These are phyloP conservation scores for Orchestia grillus DNA, from an alignment of 1,140 invertebrate species.

Conservation along the genomic window DNA sequence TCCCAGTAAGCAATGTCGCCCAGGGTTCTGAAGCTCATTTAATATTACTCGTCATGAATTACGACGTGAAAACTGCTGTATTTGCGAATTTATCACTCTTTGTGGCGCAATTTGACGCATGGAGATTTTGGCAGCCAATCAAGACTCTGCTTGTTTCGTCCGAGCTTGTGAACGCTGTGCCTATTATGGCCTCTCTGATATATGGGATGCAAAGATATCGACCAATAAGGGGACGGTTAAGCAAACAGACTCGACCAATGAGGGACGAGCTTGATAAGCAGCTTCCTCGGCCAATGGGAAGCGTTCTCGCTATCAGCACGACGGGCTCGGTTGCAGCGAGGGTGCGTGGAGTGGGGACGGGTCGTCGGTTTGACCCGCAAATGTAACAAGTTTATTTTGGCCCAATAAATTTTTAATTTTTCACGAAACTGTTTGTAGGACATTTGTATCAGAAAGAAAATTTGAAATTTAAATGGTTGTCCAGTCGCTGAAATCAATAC, in stretches of 20 bases:
- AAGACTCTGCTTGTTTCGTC: not conserved
- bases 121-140: not conserved
- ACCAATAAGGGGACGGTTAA: constrained; percentile 53
- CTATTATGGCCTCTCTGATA: constrained; percentile 44
- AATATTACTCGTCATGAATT: not conserved
- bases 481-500: no score
- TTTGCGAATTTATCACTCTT: not conserved
- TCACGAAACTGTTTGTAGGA: no score
- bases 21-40: not conserved
- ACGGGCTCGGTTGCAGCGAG: no score
- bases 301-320: not conserved
- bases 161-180: not conserved
- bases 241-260: constrained; percentile 43
- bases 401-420: no score
- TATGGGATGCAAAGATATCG: constrained; percentile 55
- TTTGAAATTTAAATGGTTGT: no score
- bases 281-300: constrained; percentile 24
- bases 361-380: no score
- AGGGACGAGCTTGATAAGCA: constrained; percentile 39
- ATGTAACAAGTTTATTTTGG: no score
- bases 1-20: not conserved
- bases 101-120: not conserved
- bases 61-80: not conserved
- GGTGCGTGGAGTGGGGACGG: not conserved
- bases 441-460: no score